Evolutionary conservation across 2,113 vertebrate species (phyloP), one percentile per base, ranked within the genome.

Genomic region (Dipodomys stephensi): DNA sequence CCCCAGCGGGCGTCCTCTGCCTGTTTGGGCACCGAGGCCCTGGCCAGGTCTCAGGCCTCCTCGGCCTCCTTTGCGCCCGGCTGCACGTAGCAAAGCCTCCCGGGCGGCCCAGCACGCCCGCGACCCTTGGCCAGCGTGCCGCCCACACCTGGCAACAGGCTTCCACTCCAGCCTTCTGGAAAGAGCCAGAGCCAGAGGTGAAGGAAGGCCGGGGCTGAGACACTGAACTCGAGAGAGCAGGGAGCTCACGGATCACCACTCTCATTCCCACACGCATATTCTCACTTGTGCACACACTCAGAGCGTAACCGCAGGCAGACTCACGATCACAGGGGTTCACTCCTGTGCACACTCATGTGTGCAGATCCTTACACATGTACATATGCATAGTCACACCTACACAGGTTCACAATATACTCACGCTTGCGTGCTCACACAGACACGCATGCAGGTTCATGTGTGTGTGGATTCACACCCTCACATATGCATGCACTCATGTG

Each of bases 251-350:
- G 3, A 39, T 4, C 35, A 39, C 5, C 39, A 39, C 39, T 39
- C 39, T 39, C 5, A 39, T 39, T 39, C 39, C 39, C 39, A 6
- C 39, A 39, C 39, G 97, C 97, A 93, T 95, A 97, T 96, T 94
- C 95, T 97, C 97, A 97, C 97, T 2, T 18, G 1, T 9, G 28
- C 27, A 12, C 20, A 4, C 65, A 60, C 32, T 39, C 39, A 39
- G 39, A 39, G 39, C 5, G 39, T 6, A 39, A 39, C 39, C 39
- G 39, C 39, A 39, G 39, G 39, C 25, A 30, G 18, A 23, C 23
- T 15, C 65, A 30, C 35, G 9, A 12, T 46, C 19, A 23, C 27
- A 30, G 1, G 4, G 4, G 27, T 1, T 13, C 12, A 49, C 30
- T 6, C 4, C 6, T 16, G 44, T n/a, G 4, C 64, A 80, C 20